Conservation (phyloP, 2,888 invertebrate genomes). For the Ctena decussata region DNA sequence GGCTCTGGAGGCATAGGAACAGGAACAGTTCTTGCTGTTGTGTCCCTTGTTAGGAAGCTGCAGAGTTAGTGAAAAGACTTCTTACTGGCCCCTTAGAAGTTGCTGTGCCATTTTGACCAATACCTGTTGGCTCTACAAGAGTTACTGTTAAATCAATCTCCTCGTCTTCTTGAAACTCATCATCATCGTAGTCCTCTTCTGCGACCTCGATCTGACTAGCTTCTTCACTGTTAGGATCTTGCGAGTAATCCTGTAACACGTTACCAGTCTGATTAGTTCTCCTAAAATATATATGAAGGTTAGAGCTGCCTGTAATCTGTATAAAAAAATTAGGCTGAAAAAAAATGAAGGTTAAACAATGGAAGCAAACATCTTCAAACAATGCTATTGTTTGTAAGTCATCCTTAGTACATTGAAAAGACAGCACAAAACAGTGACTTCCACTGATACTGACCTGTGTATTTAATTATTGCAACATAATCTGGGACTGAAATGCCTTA, state of each 20-base stretch:
- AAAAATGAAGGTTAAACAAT: no score
- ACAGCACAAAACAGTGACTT: no score
- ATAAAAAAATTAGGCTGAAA: not conserved
- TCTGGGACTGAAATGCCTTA: no score
- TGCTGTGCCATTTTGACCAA: no score
- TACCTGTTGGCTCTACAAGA: not conserved
- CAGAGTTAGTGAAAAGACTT: no score
- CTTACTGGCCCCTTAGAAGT: no score
- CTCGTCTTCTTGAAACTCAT: conserved; percentile 14
- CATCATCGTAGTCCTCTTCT: not conserved
- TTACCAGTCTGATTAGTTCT: not conserved
- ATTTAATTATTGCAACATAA: conserved; percentile 27
- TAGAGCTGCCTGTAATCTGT: not conserved
- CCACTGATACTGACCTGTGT: conserved; percentile 49
- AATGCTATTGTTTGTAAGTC: not conserved
- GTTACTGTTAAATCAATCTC: not conserved
- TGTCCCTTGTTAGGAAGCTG: no score
- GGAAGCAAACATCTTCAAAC: no score
- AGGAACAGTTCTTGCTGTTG: no score
- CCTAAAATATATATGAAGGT: not conserved
- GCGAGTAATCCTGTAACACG: not conserved
- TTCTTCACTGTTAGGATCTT: not conserved
- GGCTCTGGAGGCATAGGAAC: no score
- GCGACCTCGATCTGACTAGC: not conserved
- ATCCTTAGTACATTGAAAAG: no score